phyloP scores from a whole-genome alignment of 2,888 invertebrate genomes.

The Exephanes ischioxanthus region DNA sequence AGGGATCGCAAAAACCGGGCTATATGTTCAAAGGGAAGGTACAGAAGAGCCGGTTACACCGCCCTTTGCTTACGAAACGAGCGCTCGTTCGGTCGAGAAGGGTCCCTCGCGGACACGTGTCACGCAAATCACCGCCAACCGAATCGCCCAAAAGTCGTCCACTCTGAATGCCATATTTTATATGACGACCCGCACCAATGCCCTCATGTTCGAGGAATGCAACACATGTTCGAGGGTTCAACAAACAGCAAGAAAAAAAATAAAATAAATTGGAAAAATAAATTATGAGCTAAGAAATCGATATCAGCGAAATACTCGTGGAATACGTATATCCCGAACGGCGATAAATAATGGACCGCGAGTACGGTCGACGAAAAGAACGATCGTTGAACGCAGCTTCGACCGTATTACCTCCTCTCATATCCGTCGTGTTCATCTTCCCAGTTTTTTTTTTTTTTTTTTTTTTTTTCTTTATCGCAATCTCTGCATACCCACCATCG shows the following conservation, averaged over 20 bases:
- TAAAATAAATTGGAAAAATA: background rate
- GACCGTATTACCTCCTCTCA: constrained; percentile 49
- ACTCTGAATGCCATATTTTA: background rate
- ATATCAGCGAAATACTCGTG: constrained; percentile 36
- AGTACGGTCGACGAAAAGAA: constrained; percentile 38
- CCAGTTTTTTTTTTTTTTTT: constrained; percentile 31
- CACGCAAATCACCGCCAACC: background rate
- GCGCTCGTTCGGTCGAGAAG: background rate
- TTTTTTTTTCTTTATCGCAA: constrained; percentile 55
- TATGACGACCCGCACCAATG: background rate
- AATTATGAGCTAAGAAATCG: constrained; percentile 17
- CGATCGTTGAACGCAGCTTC: constrained; percentile 57
- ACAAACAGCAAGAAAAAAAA: background rate
- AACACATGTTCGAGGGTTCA: background rate
- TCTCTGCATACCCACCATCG: constrained; percentile 24
- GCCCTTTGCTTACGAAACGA: constrained; percentile 5
- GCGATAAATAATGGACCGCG: constrained; percentile 55
- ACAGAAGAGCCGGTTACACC: background rate
- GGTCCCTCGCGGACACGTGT: constrained; percentile 8
- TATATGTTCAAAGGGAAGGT: background rate
- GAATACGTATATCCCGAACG: constrained; percentile 31
- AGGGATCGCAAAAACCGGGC: constrained; percentile 3
- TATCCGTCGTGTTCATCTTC: constrained; percentile 58
- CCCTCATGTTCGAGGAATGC: too few species aligned
- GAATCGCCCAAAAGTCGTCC: constrained; percentile 6